Conservation (phyloP, 2,113 vertebrate species). For the Onychostruthus taczanowskii region DNA sequence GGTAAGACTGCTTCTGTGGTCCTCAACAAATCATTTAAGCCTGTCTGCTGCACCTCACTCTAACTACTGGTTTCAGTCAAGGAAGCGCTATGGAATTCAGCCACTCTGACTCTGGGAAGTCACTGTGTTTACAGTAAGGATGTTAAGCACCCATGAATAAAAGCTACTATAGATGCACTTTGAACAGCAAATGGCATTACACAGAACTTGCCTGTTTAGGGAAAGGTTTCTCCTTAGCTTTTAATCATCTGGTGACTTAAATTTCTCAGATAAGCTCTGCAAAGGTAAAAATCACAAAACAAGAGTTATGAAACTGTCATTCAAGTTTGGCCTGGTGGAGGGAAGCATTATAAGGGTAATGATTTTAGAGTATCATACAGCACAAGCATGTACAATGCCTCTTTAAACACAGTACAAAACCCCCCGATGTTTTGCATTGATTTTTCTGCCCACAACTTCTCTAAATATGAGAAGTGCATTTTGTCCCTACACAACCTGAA, state of each 20-base stretch:
- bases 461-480: conserved; percentile 44
- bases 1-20: not conserved
- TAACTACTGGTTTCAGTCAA: not conserved
- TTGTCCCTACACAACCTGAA: not conserved
- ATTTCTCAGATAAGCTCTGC: not conserved
- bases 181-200: not conserved
- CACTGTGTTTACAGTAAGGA: fast-evolving
- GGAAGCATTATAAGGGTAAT: not conserved
- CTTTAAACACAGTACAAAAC: not conserved
- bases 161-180: not conserved
- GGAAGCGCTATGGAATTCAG: not conserved
- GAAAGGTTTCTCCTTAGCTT: not conserved
- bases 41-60: not conserved
- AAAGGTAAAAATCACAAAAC: not conserved
- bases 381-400: not conserved
- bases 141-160: not conserved
- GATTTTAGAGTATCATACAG: not conserved
- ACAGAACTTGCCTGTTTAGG: not conserved
- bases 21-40: not conserved
- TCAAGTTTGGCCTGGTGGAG: not conserved
- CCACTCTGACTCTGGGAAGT: not conserved
- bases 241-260: not conserved
- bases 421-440: not conserved
- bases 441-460: conserved; percentile 10
- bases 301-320: not conserved